A percentile compares a stretch with the other conserved stretches of the same genome.
phyloP scores from a whole-genome alignment of 2,113 vertebrate species.

The Nesogale talazaci region DNA sequence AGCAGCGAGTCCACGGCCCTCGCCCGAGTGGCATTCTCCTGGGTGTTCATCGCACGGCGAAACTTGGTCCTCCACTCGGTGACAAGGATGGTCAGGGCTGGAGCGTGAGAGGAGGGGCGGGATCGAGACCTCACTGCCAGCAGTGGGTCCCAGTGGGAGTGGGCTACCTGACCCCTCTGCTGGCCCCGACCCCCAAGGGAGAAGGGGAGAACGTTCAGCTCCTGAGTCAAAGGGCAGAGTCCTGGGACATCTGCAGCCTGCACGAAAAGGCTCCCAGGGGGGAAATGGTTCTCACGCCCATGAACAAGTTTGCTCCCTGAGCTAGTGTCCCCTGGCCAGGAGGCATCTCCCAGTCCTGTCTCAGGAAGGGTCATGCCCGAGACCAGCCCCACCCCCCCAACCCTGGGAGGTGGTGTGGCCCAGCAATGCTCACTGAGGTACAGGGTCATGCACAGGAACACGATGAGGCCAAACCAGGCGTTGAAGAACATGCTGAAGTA shows the following conservation, averaged over 20 bases:
- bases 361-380: neutral
- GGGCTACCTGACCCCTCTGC: neutral
- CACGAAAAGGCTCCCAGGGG: neutral
- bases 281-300: neutral
- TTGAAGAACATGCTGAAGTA: slow-evolving; percentile 96
- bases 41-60: slow-evolving; percentile 94
- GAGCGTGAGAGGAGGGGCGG: slow-evolving; percentile 72
- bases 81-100: slow-evolving; percentile 95
- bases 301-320: neutral
- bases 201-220: neutral
- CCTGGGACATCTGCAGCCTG: neutral
- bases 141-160: neutral
- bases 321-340: neutral
- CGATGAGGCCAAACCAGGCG: slow-evolving; percentile 97
- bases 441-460: slow-evolving; percentile 96
- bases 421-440: slow-evolving; percentile 93
- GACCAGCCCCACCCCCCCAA: neutral
- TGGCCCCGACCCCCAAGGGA: neutral
- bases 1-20: slow-evolving; percentile 96
- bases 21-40: slow-evolving; percentile 93
- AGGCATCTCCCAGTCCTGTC: neutral
- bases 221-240: neutral
- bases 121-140: neutral
- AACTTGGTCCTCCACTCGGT: slow-evolving; percentile 98
- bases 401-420: neutral